phyloP scores from a whole-genome alignment of 2,888 invertebrate genomes.

The Bombyx huttoni region DNA sequence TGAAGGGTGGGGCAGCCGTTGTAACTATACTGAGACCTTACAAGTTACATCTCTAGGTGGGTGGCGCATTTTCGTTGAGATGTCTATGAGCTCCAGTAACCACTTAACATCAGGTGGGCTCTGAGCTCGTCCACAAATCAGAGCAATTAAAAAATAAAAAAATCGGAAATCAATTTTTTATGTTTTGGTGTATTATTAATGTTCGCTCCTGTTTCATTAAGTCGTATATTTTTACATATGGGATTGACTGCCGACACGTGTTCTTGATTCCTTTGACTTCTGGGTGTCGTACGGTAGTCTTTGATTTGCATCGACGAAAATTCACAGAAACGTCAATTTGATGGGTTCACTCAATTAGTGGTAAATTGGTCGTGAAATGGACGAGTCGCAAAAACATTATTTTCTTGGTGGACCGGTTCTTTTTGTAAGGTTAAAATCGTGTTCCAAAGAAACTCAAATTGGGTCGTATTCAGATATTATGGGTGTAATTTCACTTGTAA shows the following conservation, averaged over 20 bases:
- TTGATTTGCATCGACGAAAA: conserved; percentile 27
- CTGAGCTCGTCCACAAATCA: too few species aligned
- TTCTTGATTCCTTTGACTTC: conserved; percentile 35
- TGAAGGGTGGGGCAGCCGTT: too few species aligned
- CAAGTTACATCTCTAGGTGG: too few species aligned
- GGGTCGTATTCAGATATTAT: neutral
- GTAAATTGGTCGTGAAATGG: conserved; percentile 53
- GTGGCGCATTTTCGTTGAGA: too few species aligned
- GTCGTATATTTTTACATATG: neutral
- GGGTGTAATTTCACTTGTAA: too few species aligned
- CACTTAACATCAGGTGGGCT: too few species aligned
- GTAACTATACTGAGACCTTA: too few species aligned
- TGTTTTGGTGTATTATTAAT: conserved; percentile 1
- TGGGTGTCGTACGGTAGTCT: conserved; percentile 35
- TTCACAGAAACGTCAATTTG: conserved; percentile 47
- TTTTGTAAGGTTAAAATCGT: neutral
- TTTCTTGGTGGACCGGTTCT: neutral
- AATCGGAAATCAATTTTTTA: conserved; percentile 35
- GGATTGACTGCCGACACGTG: conserved; percentile 40
- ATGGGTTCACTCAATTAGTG: conserved; percentile 25
- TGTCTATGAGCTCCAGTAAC: too few species aligned
- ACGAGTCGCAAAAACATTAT: conserved; percentile 14
- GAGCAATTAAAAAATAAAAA: too few species aligned
- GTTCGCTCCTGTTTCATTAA: neutral
- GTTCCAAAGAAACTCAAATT: neutral